Evolutionary conservation across 2,113 vertebrate genomes (phyloP), one percentile per base, ranked within the genome.

Genomic region (Barnardius zonarius): DNA sequence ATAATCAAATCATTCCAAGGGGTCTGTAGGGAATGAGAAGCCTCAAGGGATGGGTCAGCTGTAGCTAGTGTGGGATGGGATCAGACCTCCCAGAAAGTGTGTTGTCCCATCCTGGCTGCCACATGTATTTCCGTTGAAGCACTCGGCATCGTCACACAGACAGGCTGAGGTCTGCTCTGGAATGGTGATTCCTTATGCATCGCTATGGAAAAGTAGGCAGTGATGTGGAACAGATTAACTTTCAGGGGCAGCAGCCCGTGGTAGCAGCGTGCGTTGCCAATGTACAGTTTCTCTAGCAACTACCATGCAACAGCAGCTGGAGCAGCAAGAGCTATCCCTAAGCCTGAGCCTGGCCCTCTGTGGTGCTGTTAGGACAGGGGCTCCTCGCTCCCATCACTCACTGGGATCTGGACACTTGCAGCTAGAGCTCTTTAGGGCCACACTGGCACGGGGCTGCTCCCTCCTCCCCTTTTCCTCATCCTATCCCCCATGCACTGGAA

Each of bases 321-420:
- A 89, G 74, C 8, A 3, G 39, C 76, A 52, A 64, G 59, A 85
- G 54, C 68, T n/a, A 15, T 25, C 5, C 63, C 55, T n/a, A 30
- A 16, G 37, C 8, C 69, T 63, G n/a, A 87, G 62, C 62, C 57
- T 0, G 1, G 54, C 68, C 68, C 87, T 35, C 48, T 4, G 88
- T 4, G 35, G 10, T 46, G 59, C 57, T 76, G 13, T 9, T 49
- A 44, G 59, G 61, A 52, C 73, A 52, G 46, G 12, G 31, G 41
- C 22, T 33, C 86, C n/a, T 46, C 0, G 0, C 17, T 37, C 51
- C 33, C 52, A 7, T 35, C 0, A 0, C 28, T 85, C 1, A 0
- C 62, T 69, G 69, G 7, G 37, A 20, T 68, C 46, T 0, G 2
- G 41, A 54, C 25, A 8, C 16, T 46, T 35, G 16, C 39, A 23